Evolutionary conservation across 1,140 invertebrate species (phyloP), one percentile per base, ranked within the genome.

Genomic region (Eupristina koningsbergeri): DNA sequence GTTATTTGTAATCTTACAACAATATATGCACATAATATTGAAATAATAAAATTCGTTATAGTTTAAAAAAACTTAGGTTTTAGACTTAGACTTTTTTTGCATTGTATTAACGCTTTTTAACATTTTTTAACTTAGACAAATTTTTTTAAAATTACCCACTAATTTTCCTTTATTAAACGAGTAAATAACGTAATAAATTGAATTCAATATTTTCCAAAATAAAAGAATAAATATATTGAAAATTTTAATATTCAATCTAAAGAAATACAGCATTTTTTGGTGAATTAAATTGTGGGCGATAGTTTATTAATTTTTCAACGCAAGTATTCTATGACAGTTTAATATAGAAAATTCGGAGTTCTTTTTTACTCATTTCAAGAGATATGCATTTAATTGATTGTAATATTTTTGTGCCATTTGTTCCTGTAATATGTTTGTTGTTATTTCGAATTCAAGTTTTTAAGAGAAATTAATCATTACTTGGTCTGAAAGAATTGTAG

Each of bases 401-500:
- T 71, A 45, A 64, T 19, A 29, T 3, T 36, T 3, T 76, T 80
- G 34, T 69, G 2, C 36, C 31, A 17, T 26, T 36, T 13, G 58
- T 64, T 77, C 36, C 39, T 74, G 53, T 80, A 34, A 69, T 29
- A 64, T 53, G 50, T 67, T 26, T 36, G 15, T 36, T 19, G 7
- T 36, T 73, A 47, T 26, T 47, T 64, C 47, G 17, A 64, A 64
- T 31, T 76, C 22, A 47, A 75, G 31, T 76, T 61, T 74, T 19
- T 6, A 63, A 47, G 53, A 31, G 34, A 29, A 77, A 83, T 69
- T 34, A 69, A 3, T 76, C 45, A 71, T 83, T 77, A 53, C 47
- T 83, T 77, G 81, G 81, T 83, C 74, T 47, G 74, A 77, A 76
- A 36, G n/a, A 81, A 34, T 47, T 71, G 39, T 50, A 74, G 41